phyloP scores from a whole-genome alignment of 1,140 invertebrate genomes.

The Drosophila parvula region DNA sequence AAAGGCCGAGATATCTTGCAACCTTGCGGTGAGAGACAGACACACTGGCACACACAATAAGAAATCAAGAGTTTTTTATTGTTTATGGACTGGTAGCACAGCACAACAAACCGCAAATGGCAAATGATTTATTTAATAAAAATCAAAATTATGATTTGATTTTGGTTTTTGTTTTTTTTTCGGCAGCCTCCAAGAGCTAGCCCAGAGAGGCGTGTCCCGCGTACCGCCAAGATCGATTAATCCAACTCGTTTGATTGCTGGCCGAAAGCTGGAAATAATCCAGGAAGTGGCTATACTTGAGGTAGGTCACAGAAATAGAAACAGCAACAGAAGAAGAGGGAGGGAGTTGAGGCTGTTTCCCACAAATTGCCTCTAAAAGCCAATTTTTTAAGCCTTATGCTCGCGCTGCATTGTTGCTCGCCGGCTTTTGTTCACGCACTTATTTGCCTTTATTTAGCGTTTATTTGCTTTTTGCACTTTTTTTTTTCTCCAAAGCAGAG shows the following conservation, averaged over 20 bases:
- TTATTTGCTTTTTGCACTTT: slow-evolving; percentile 71
- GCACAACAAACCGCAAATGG: slow-evolving; percentile 47
- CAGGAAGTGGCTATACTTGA: slow-evolving; percentile 66
- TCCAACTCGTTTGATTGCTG: slow-evolving; percentile 38
- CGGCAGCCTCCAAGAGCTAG: slow-evolving; percentile 60
- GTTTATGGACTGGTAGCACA: slow-evolving; percentile 49
- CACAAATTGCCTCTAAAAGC: slow-evolving; percentile 60
- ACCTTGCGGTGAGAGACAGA: slow-evolving; percentile 79
- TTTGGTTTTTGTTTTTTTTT: slow-evolving; percentile 47
- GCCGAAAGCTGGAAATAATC: slow-evolving; percentile 42
- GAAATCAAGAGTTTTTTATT: slow-evolving; percentile 55
- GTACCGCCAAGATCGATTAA: slow-evolving; percentile 63
- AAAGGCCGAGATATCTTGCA: slow-evolving; percentile 46
- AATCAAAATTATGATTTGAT: slow-evolving; percentile 63
- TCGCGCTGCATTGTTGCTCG: slow-evolving; percentile 61
- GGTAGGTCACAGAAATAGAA: slow-evolving; percentile 59
- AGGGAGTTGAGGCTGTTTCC: neutral
- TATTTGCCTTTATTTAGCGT: slow-evolving; percentile 76
- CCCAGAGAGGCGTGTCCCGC: slow-evolving; percentile 65
- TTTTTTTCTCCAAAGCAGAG: slow-evolving; percentile 24
- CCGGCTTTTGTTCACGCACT: slow-evolving; percentile 68
- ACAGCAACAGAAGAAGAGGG: neutral
- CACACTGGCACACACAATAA: slow-evolving; percentile 56
- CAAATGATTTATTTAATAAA: slow-evolving; percentile 78
- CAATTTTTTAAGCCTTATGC: slow-evolving; percentile 58